phyloP scores from a whole-genome alignment of 1,140 invertebrate genomes.

The Lepidostoma basale region DNA sequence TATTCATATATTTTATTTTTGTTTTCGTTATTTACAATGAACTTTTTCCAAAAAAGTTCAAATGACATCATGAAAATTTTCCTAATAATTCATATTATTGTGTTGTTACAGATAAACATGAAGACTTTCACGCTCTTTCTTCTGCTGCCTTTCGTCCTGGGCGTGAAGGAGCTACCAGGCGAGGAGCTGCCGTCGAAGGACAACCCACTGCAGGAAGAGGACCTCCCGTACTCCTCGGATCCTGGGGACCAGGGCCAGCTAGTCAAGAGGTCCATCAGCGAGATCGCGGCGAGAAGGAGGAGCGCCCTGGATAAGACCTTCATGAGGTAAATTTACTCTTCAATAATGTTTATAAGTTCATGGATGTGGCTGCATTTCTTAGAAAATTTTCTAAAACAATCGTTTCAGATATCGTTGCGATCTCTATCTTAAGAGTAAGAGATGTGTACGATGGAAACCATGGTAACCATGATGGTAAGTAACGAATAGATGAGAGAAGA shows the following conservation, averaged over 20 bases:
- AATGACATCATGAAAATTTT: no score
- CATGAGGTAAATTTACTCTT: conserved; percentile 37
- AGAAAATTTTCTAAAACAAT: no score
- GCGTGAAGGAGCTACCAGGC: conserved; percentile 39
- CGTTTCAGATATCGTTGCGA: no score
- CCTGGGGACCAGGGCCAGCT: conserved; percentile 8
- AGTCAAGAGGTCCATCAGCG: conserved; percentile 41
- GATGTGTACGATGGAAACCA: no score
- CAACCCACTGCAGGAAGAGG: conserved; percentile 7
- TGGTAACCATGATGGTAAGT: no score
- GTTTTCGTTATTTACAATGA: no score
- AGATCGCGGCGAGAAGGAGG: conserved; percentile 41
- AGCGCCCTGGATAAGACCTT: conserved; percentile 44
- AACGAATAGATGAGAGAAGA: no score
- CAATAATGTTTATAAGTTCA: no score
- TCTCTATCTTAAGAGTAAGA: no score
- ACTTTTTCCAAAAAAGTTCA: no score
- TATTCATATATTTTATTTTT: no score
- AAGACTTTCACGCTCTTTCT: conserved; percentile 21
- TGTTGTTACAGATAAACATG: conserved; percentile 36
- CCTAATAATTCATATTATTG: not conserved
- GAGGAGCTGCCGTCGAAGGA: conserved; percentile 43
- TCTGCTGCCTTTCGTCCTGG: conserved; percentile 31
- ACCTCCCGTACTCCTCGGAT: not conserved
- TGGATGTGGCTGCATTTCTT: no score